phyloP scores from a whole-genome alignment of 2,888 invertebrate genomes.

The Amiota communis region DNA sequence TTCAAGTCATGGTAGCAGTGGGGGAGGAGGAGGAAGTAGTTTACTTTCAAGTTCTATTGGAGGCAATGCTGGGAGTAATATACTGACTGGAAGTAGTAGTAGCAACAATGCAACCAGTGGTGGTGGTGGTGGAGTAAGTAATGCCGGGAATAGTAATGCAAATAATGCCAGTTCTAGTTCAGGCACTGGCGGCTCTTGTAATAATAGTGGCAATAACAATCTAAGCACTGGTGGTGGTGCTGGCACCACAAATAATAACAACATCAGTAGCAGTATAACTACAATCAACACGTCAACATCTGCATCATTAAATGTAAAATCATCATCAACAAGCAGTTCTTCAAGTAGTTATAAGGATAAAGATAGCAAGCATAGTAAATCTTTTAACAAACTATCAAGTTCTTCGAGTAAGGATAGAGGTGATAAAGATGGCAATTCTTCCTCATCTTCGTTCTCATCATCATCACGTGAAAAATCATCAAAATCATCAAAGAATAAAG shows the following conservation, averaged over 20 bases:
- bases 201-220: constrained; percentile 22
- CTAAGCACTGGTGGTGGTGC: constrained; percentile 45
- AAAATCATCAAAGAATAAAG: constrained; percentile 72
- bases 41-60: constrained; percentile 29
- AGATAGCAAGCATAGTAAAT: constrained; percentile 71
- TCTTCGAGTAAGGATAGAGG: constrained; percentile 71
- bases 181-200: constrained; percentile 35
- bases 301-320: constrained; percentile 12
- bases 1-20: constrained; percentile 38
- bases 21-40: constrained; percentile 36
- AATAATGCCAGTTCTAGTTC: constrained; percentile 39
- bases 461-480: constrained; percentile 71
- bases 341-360: constrained; percentile 69
- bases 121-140: constrained; percentile 38
- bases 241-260: constrained; percentile 25
- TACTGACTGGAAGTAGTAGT: constrained; percentile 41
- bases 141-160: constrained; percentile 33
- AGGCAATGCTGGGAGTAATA: constrained; percentile 20
- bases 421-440: constrained; percentile 63
- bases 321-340: constrained; percentile 45
- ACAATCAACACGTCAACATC: constrained; percentile 39
- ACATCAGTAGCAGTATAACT: constrained; percentile 41
- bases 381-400: constrained; percentile 67
- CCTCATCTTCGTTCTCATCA: constrained; percentile 68
- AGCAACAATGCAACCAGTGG: constrained; percentile 32